Conservation (phyloP, 1,140 invertebrate species). For the Plodia interpunctella region DNA sequence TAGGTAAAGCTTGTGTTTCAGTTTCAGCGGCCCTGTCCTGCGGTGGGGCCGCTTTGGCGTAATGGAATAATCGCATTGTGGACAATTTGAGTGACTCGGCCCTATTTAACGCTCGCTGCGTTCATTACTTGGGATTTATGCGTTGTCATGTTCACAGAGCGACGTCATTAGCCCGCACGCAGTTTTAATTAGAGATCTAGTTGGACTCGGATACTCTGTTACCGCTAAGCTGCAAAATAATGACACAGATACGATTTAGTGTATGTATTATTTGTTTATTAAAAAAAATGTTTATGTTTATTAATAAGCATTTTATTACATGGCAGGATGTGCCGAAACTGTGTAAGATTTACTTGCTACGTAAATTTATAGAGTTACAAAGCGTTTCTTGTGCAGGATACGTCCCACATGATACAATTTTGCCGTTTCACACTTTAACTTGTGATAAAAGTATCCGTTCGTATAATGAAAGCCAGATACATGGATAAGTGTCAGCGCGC, state of each 20-base stretch:
- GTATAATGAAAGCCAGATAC: slow-evolving; percentile 17
- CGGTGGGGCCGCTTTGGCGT: slow-evolving; percentile 40
- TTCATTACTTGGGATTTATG: slow-evolving; percentile 71
- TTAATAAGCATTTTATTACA: too few species aligned
- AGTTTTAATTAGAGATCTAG: slow-evolving; percentile 62
- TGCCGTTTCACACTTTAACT: neutral
- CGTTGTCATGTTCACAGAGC: slow-evolving; percentile 58
- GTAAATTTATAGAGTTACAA: too few species aligned
- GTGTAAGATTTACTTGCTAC: too few species aligned
- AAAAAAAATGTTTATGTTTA: too few species aligned
- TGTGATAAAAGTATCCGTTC: slow-evolving; percentile 16
- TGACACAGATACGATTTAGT: too few species aligned
- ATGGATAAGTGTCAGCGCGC: slow-evolving; percentile 19
- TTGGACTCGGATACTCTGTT: slow-evolving; percentile 16
- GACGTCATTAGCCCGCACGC: slow-evolving; percentile 60
- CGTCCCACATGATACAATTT: too few species aligned
- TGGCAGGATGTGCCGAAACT: too few species aligned
- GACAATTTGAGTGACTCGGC: slow-evolving; percentile 62
- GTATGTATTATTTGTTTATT: too few species aligned
- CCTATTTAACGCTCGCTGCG: slow-evolving; percentile 64
- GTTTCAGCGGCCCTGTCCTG: slow-evolving; percentile 23
- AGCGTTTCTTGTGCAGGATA: too few species aligned
- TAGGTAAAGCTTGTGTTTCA: neutral
- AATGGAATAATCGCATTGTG: slow-evolving; percentile 71
- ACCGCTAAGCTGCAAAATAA: slow-evolving; percentile 1